Conservation (phyloP, 2,888 invertebrate species). For the Andrena camellia region DNA sequence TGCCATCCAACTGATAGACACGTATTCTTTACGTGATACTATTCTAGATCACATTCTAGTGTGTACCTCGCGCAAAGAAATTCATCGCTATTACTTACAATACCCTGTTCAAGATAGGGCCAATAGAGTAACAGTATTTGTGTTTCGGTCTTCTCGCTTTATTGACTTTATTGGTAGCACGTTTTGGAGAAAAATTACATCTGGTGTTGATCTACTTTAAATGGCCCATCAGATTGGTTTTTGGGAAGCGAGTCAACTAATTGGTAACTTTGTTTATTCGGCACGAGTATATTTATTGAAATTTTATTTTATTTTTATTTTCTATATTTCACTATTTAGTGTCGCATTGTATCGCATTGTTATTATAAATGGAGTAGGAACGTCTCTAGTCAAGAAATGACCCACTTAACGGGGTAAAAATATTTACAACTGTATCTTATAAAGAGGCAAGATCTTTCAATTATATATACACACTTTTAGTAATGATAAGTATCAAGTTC, state of each 20-base stretch:
- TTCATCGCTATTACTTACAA: conserved; percentile 23
- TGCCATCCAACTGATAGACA: conserved; percentile 22
- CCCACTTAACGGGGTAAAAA: background rate
- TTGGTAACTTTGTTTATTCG: no score
- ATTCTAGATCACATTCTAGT: conserved; percentile 26
- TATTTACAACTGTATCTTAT: background rate
- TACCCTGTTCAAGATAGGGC: background rate
- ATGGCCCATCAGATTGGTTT: no score
- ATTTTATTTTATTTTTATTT: no score
- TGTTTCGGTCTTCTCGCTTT: background rate
- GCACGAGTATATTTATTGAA: no score
- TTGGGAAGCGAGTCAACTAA: no score
- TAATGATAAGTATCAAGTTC: background rate
- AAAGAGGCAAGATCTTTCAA: background rate
- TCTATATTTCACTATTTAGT: no score
- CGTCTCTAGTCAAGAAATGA: no score
- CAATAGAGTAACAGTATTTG: background rate
- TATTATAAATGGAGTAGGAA: no score
- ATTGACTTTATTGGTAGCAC: no score
- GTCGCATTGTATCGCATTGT: no score
- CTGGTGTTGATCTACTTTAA: no score
- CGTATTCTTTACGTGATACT: conserved; percentile 5
- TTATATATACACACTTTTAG: background rate
- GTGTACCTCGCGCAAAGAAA: conserved; percentile 1
- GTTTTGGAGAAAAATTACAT: no score